Conservation (phyloP, 2,113 vertebrate genomes). For the Phaethornis superciliosus region DNA sequence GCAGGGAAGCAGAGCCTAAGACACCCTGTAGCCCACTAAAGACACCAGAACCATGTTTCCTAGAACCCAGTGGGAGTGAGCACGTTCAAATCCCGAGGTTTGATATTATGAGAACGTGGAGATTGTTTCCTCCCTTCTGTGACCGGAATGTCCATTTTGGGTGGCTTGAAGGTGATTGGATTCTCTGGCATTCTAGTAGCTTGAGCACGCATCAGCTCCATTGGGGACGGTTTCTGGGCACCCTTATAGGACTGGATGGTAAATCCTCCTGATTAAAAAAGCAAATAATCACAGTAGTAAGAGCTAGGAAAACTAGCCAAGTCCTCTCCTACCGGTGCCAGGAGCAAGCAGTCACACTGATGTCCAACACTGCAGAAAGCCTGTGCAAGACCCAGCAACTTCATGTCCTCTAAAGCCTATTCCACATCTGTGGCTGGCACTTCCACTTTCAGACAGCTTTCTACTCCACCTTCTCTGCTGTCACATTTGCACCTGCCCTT, state of each 20-base stretch:
- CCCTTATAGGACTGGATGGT: slow-evolving; percentile 88
- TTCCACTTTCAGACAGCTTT: background rate
- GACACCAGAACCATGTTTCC: background rate
- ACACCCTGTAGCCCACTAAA: background rate
- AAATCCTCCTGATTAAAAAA: slow-evolving; percentile 76
- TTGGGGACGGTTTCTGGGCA: slow-evolving; percentile 87
- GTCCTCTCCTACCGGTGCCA: background rate
- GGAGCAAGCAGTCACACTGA: background rate
- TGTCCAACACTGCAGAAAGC: background rate
- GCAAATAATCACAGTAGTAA: background rate
- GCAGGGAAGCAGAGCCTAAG: background rate
- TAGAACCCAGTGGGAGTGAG: slow-evolving; percentile 92
- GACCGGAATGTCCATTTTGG: slow-evolving; percentile 84
- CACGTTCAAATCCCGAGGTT: slow-evolving; percentile 88
- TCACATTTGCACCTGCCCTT: background rate
- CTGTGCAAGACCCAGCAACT: background rate
- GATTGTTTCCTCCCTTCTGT: slow-evolving; percentile 77
- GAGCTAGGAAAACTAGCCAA: background rate
- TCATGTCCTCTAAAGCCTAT: background rate
- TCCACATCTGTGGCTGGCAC: background rate
- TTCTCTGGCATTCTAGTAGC: slow-evolving; percentile 83
- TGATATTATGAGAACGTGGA: slow-evolving; percentile 85
- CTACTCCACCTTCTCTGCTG: background rate
- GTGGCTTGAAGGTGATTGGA: slow-evolving; percentile 79
- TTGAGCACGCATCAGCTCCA: slow-evolving; percentile 89